A percentile compares a stretch with the other conserved stretches of the same genome.
Evolutionary conservation across 2,888 invertebrate species (phyloP).

Genomic region (Synergus itoensis): DNA sequence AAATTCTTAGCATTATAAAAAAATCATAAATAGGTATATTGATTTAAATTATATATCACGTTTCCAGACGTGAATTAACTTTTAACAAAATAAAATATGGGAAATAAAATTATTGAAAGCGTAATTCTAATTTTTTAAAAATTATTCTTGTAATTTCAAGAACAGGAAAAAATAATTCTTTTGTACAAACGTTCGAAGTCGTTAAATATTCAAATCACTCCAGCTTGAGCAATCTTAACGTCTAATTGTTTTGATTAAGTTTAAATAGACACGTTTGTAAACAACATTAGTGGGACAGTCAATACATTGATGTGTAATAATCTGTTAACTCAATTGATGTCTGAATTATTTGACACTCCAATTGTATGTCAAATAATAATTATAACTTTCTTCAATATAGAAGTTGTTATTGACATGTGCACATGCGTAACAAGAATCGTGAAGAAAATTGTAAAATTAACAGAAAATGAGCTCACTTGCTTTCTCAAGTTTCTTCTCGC

Average conservation of each 20-base stretch:
- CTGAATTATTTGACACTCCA: constrained; percentile 23
- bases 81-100: neutral
- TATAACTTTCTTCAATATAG: constrained; percentile 21
- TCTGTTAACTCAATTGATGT: constrained; percentile 11
- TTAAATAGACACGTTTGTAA: constrained; percentile 66
- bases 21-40: neutral
- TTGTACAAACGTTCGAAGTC: neutral
- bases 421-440: constrained; percentile 6
- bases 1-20: constrained; percentile 7
- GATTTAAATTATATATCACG: neutral
- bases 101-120: neutral
- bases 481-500: constrained; percentile 16
- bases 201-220: neutral
- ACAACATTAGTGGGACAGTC: constrained; percentile 61
- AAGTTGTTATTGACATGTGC: neutral
- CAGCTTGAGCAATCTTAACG: neutral
- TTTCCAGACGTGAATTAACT: neutral
- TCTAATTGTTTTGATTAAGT: constrained; percentile 57
- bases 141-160: neutral
- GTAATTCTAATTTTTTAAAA: neutral
- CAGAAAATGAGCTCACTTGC: neutral
- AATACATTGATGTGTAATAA: constrained; percentile 40
- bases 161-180: neutral
- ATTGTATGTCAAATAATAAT: constrained; percentile 26
- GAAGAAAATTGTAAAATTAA: constrained; percentile 18